Evolutionary conservation across 1,140 invertebrate genomes (phyloP), one percentile per base, ranked within the genome.

Genomic region (Triops cancriformis): DNA sequence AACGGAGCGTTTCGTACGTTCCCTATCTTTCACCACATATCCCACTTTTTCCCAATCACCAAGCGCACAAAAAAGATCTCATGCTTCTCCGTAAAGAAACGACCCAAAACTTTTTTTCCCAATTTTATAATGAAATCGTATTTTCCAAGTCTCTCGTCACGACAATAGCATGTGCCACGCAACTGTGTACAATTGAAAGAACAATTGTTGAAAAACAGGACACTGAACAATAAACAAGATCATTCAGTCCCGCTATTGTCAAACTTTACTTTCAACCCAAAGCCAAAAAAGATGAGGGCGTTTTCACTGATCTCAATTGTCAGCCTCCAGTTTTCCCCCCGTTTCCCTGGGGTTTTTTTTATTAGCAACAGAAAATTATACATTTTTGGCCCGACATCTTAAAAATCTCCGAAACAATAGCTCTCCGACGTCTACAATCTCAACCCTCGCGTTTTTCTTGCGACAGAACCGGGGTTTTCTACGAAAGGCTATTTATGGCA

Each of bases 81-180:
- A 18, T 64, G 18, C 6, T 64, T 18, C n/a, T 64, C 51, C n/a
- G 6, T 64, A n/a, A 64, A 64, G 23, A 64, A 23, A n/a, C 51
- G 6, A 18, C 14, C 10, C 1, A 64, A 7, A 37, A 37, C 31
- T 37, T 37, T 37, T 37, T 37, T 37, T 64, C 23, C 18, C 14
- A 64, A 64, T 14, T 64, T 64, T 64, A 5, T 64, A 18, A 64
- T 64, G 14, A 64, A 64, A n/a, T 64, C n/a, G 23, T 14, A 6
- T 64, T 64, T 64, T 64, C n/a, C 4, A 64, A 64, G 4, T 5
- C 18, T n/a, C 14, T 64, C 14, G 23, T 64, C 7, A 37, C 7
- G 31, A 64, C 51, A 64, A 64, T 64, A 64, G 51, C 51, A 64
- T 64, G 51, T n/a, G 51, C 51, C 51, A 64, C 23, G 51, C 51